These are phyloP conservation scores for Caenorhabditis tropicalis DNA, from an alignment of 1,140 invertebrate genomes.

Conservation along the genomic window DNA sequence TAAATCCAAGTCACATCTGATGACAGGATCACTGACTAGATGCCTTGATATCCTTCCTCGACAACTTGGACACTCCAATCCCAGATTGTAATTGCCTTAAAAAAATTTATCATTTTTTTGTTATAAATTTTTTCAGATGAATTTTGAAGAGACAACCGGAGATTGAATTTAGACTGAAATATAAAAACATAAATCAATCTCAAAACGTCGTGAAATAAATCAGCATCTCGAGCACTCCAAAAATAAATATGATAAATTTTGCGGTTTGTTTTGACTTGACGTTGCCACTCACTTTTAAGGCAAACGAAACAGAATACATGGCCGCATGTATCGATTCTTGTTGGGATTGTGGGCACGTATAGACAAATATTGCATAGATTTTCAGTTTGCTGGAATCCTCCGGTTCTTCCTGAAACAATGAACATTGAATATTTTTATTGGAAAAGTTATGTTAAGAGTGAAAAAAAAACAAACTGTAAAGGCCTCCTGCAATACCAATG, in stretches of 20 bases:
- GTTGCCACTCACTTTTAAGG: background rate
- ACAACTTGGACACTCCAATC: background rate
- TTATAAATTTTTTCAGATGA: too few relatives aligned
- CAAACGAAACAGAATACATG: background rate
- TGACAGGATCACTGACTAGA: background rate
- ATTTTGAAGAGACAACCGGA: too few relatives aligned
- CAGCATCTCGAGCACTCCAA: too few relatives aligned
- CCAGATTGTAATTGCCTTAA: background rate
- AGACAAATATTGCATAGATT: background rate
- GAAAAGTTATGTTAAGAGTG: too few relatives aligned
- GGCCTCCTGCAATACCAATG: too few relatives aligned
- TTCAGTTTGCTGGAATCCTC: background rate
- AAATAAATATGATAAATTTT: too few relatives aligned
- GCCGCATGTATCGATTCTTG: background rate
- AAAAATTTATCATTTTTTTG: background rate
- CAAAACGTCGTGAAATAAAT: too few relatives aligned
- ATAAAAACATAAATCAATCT: too few relatives aligned
- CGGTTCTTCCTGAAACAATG: background rate
- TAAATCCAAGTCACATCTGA: background rate
- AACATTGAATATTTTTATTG: too few relatives aligned
- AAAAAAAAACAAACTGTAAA: too few relatives aligned
- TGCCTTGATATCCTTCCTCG: background rate
- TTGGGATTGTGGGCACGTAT: background rate
- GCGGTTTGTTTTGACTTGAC: too few relatives aligned
- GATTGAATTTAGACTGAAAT: background rate